phyloP scores from a whole-genome alignment of 2,888 invertebrate species.

The Belgica antarctica region DNA sequence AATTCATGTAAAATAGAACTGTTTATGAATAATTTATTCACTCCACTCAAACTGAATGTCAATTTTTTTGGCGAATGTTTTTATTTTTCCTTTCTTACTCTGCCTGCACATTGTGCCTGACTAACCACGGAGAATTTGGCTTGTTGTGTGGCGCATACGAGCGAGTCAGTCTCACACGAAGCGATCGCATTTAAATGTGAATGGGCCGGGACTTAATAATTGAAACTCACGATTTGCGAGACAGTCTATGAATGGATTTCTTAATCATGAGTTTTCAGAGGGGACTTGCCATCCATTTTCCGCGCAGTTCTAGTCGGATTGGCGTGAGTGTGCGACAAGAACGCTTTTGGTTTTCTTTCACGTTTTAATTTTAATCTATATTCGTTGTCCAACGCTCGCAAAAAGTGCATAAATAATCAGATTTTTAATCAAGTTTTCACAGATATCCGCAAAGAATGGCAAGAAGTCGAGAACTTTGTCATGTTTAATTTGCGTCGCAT shows the following conservation, averaged over 20 bases:
- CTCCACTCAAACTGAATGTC: conserved; percentile 14
- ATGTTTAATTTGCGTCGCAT: no score
- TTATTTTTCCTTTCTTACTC: no score
- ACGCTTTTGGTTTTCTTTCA: background rate
- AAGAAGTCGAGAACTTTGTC: no score
- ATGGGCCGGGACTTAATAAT: conserved; percentile 1
- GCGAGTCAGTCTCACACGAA: background rate
- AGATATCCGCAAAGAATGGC: background rate
- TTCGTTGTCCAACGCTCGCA: conserved; percentile 18
- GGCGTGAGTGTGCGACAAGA: conserved; percentile 20
- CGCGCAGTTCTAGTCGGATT: background rate
- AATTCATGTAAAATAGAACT: conserved; percentile 9
- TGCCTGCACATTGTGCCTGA: conserved; percentile 5
- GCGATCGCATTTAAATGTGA: conserved; percentile 25
- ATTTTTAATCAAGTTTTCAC: background rate
- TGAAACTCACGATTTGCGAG: conserved; percentile 12
- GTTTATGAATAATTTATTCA: conserved; percentile 13
- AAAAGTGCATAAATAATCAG: conserved; percentile 23
- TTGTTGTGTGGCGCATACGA: conserved; percentile 3
- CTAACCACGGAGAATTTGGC: background rate
- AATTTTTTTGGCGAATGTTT: background rate
- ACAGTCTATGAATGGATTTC: conserved; percentile 21
- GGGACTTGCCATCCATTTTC: background rate
- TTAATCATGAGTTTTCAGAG: background rate
- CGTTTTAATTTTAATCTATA: conserved; percentile 21